These are phyloP conservation scores for Cosmorhoe ocellata DNA, from an alignment of 2,888 invertebrate species.

Conservation along the genomic window DNA sequence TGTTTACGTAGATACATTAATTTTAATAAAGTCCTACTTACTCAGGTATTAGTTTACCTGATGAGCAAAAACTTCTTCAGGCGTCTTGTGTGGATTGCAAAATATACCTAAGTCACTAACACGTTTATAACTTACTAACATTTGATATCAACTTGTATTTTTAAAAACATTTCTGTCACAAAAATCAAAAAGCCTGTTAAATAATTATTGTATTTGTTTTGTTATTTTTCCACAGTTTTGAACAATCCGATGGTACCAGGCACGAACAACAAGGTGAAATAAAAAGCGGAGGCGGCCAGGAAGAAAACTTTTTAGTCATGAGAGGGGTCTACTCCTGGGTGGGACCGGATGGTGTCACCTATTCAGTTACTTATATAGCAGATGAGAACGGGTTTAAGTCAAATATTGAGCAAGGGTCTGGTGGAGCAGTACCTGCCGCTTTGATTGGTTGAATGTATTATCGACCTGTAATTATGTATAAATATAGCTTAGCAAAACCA, in stretches of 20 bases:
- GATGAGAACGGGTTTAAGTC: constrained; percentile 83
- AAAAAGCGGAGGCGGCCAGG: constrained; percentile 44
- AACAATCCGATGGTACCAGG: constrained; percentile 70
- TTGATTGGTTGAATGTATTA: constrained; percentile 45
- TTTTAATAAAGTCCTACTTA: no score
- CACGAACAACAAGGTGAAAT: constrained; percentile 66
- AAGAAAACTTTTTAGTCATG: constrained; percentile 49
- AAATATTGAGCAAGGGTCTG: constrained; percentile 57
- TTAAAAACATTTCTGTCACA: no score
- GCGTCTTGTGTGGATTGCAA: no score
- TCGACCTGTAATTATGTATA: no score
- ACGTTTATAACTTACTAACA: no score
- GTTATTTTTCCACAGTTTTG: constrained; percentile 45
- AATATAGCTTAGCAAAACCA: no score
- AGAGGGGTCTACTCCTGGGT: constrained; percentile 63
- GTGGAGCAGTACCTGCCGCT: constrained; percentile 52
- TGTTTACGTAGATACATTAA: no score
- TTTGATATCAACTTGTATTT: no score
- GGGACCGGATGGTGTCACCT: constrained; percentile 66
- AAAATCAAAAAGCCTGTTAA: no score
- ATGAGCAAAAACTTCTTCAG: no score
- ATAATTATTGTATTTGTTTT: neutral
- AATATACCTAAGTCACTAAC: no score
- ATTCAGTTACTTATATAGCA: constrained; percentile 68
- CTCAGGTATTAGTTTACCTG: no score